These are phyloP conservation scores for Sebastes matsubarae DNA, from an alignment of 2,797 vertebrate genomes.

Conservation along the genomic window DNA sequence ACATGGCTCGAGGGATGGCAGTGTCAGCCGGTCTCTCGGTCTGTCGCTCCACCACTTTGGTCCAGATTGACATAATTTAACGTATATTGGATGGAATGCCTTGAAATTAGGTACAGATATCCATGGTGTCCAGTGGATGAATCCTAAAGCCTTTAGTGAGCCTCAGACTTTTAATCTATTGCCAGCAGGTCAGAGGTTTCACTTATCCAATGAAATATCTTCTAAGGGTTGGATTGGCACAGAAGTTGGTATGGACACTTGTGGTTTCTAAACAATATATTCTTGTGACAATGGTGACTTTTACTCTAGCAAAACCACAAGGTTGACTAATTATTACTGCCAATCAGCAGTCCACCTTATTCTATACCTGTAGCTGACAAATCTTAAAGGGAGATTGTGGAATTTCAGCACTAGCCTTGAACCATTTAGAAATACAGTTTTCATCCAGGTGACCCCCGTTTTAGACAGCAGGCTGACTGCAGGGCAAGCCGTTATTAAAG, in stretches of 20 bases:
- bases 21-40: neutral
- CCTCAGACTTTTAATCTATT: neutral
- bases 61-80: neutral
- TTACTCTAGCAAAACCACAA: neutral
- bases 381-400: neutral
- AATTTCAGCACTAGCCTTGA: neutral
- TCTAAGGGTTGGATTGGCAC: neutral
- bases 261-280: neutral
- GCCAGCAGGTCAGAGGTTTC: neutral
- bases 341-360: neutral
- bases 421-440: neutral
- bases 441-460: neutral
- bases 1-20: neutral
- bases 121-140: neutral
- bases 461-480: neutral
- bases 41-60: neutral
- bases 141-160: neutral
- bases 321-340: neutral
- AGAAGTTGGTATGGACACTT: neutral
- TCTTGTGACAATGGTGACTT: neutral
- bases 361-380: neutral
- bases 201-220: neutral
- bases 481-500: conserved; percentile 8
- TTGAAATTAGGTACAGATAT: neutral
- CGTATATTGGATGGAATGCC: neutral